phyloP scores from a whole-genome alignment of 2,888 invertebrate genomes.

The Deroplatys truncata region DNA sequence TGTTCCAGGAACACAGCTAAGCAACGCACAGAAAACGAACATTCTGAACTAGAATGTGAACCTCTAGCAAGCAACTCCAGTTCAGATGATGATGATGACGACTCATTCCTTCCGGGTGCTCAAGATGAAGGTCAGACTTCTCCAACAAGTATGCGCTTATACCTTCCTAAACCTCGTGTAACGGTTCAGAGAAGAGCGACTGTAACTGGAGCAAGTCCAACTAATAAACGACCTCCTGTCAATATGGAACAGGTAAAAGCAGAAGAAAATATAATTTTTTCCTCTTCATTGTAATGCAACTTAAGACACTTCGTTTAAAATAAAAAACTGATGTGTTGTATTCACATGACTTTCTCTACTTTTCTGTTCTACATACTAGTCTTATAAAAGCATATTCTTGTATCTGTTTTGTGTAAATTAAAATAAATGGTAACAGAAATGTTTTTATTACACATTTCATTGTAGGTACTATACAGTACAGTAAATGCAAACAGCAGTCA shows the following conservation, averaged over 20 bases:
- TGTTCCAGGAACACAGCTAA: background rate
- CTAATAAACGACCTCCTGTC: constrained; percentile 56
- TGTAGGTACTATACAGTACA: too few species aligned
- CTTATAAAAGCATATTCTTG: too few species aligned
- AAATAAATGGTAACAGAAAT: too few species aligned
- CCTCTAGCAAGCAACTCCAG: constrained; percentile 16
- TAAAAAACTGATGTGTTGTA: too few species aligned
- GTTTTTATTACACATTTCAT: too few species aligned
- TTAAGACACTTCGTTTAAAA: background rate
- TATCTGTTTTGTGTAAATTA: too few species aligned
- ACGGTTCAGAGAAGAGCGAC: constrained; percentile 79
- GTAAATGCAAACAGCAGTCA: too few species aligned
- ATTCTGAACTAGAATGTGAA: constrained; percentile 1
- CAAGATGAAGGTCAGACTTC: constrained; percentile 35
- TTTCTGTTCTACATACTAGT: too few species aligned
- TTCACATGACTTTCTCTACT: too few species aligned
- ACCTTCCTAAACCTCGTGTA: constrained; percentile 70
- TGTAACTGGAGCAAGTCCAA: constrained; percentile 78
- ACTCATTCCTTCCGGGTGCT: constrained; percentile 42
- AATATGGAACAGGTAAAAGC: constrained; percentile 61
- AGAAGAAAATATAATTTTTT: background rate
- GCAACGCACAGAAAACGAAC: background rate
- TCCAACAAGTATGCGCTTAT: constrained; percentile 53
- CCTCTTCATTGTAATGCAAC: constrained; percentile 34
- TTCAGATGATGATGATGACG: constrained; percentile 42